Percentiles rank a stretch among this genome's conserved stretches.
These are phyloP conservation scores for Cheilosia urbana DNA, from an alignment of 2,888 invertebrate genomes.

Conservation along the genomic window DNA sequence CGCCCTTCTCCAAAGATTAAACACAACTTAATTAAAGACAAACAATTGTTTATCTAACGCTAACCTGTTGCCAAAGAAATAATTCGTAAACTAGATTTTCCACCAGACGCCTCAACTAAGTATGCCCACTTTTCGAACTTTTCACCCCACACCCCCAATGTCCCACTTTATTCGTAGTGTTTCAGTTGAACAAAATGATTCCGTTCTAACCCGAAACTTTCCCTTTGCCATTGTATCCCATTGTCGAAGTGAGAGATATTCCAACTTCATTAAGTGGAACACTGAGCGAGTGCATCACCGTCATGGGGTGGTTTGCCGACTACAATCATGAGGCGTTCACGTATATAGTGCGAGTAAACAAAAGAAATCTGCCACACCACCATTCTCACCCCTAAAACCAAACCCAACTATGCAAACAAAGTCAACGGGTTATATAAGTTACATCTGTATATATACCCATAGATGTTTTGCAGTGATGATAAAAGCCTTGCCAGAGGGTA, in stretches of 20 bases:
- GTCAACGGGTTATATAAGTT: conserved; percentile 35
- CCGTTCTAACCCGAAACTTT: conserved; percentile 45
- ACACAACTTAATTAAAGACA: conserved; percentile 37
- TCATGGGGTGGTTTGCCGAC: not conserved
- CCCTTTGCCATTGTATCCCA: conserved; percentile 26
- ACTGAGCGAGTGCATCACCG: conserved; percentile 29
- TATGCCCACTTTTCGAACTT: not conserved
- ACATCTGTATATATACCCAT: not conserved
- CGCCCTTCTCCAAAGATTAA: conserved; percentile 10
- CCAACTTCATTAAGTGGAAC: conserved; percentile 57
- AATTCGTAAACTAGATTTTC: conserved; percentile 8
- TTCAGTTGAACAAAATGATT: conserved; percentile 16
- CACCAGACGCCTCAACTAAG: no score
- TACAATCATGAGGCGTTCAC: not conserved
- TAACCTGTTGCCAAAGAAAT: conserved; percentile 56
- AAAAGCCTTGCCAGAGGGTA: conserved; percentile 42
- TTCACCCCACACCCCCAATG: not conserved
- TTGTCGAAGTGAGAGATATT: conserved; percentile 49
- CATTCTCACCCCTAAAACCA: conserved; percentile 15
- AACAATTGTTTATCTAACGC: conserved; percentile 38
- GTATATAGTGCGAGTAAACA: conserved; percentile 4
- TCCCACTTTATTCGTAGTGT: not conserved
- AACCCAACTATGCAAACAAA: conserved; percentile 61
- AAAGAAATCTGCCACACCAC: not conserved
- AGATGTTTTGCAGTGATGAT: conserved; percentile 1